Conservation (phyloP, 2,113 vertebrate genomes). For the Heptranchias perlo region DNA sequence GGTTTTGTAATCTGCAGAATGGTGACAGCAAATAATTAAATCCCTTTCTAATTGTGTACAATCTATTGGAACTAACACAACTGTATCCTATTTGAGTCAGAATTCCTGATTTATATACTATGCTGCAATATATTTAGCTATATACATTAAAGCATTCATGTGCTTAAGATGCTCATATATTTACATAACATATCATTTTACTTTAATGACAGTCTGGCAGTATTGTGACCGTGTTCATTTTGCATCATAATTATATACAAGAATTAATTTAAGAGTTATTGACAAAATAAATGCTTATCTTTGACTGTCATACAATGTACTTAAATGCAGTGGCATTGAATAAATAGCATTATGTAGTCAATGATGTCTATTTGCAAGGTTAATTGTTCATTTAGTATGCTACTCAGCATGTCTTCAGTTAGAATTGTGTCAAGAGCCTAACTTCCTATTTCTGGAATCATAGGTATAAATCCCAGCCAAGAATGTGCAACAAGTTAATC, state of each 20-base stretch:
- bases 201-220: neutral
- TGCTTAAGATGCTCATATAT: neutral
- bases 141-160: neutral
- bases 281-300: neutral
- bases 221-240: constrained; percentile 17
- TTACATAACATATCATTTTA: neutral
- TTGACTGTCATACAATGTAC: neutral
- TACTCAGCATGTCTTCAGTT: neutral
- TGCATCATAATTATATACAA: neutral
- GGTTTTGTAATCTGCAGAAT: neutral
- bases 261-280: constrained; percentile 6
- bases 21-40: neutral
- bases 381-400: constrained; percentile 18
- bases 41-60: neutral
- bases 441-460: neutral
- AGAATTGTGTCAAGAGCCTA: neutral
- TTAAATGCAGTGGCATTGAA: neutral
- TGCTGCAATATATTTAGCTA: neutral
- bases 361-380: neutral
- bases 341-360: neutral
- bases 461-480: neutral
- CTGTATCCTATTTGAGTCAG: neutral
- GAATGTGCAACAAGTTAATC: neutral
- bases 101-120: neutral
- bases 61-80: neutral